Base-by-base conservation (phyloP, 2,888 invertebrate species). In the Gymnoscelis rufifasciata region DNA sequence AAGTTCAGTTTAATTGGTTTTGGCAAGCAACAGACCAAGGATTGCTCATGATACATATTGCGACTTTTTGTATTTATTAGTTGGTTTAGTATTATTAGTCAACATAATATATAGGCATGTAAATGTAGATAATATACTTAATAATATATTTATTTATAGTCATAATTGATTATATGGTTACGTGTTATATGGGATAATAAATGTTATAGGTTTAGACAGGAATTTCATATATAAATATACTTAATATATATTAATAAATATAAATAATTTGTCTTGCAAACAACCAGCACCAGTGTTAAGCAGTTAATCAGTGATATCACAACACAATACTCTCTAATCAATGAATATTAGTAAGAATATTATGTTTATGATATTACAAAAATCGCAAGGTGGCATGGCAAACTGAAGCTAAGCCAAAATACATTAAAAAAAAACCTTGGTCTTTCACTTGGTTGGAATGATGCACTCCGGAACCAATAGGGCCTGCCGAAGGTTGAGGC, bases 401-500 rank as follows among this genome's bases (percentile, higher is more conserved):
- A 73, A 59, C 62, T 61, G 58, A 68, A 83, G 81, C 79, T 55
- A 54, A 83, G 78, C 78, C 64, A 62, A 60, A 62, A 70, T 33
- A 66, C 60, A 68, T 62, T 65, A 60, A 60, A 71, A 69, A 68
- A 71, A 45, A 88, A 89, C 89, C 89, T 89, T 89, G 89, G 89
- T 89, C 88, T 89, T 89, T 89, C 82, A 83, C 88, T 88, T 88
- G 88, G 66, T 78, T 82, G 73, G 71, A 68, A 69, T 82, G 83
- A 66, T 84, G 86, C 68, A 86, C 77, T 71, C 84, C 86, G 28
- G 86, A 86, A 68, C 87, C 87, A 57, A 88, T 84, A 28, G 83
- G 86, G 59, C 74, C 84, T 23, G 81, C 71, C 45, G 70, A 64
- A 31, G 79, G 75, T 54, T 62, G 72, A 33, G 71, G 73, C 69